Evolutionary conservation across 2,888 invertebrate species (phyloP).

Genomic region (Tipula helvola): DNA sequence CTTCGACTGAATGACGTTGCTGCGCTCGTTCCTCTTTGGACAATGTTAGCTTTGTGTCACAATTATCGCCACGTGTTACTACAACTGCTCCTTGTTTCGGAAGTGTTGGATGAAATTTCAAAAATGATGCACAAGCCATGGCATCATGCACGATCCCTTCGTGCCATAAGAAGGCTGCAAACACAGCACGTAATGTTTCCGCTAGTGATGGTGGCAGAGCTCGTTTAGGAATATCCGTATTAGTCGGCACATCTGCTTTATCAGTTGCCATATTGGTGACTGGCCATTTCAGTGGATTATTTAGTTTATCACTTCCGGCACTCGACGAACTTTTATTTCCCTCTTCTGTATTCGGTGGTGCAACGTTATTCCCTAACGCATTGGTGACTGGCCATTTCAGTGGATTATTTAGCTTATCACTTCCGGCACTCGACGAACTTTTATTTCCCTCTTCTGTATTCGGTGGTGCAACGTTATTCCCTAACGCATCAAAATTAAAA

Average conservation of each 20-base stretch:
- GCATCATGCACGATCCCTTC: slow-evolving; percentile 95
- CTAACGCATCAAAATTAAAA: background rate
- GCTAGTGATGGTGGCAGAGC: slow-evolving; percentile 88
- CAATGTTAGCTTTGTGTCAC: slow-evolving; percentile 26
- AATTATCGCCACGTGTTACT: slow-evolving; percentile 46
- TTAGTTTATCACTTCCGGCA: slow-evolving; percentile 23
- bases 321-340: background rate
- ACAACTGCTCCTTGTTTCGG: slow-evolving; percentile 70
- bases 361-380: background rate
- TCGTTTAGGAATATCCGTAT: slow-evolving; percentile 44
- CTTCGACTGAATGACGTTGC: slow-evolving; percentile 83
- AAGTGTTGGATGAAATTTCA: slow-evolving; percentile 82
- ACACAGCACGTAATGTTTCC: slow-evolving; percentile 84
- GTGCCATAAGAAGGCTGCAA: slow-evolving; percentile 95
- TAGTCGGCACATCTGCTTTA: background rate
- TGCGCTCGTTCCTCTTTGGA: slow-evolving; percentile 48
- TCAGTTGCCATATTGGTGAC: background rate
- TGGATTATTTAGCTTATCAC: slow-evolving; percentile 19
- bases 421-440: slow-evolving; percentile 18
- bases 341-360: background rate
- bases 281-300: background rate
- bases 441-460: background rate
- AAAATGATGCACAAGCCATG: slow-evolving; percentile 92
- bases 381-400: background rate
- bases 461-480: background rate